Percentiles rank a stretch among this genome's conserved stretches.
phyloP scores from a whole-genome alignment of 2,888 invertebrate genomes.

The Plagiodera versicolora region DNA sequence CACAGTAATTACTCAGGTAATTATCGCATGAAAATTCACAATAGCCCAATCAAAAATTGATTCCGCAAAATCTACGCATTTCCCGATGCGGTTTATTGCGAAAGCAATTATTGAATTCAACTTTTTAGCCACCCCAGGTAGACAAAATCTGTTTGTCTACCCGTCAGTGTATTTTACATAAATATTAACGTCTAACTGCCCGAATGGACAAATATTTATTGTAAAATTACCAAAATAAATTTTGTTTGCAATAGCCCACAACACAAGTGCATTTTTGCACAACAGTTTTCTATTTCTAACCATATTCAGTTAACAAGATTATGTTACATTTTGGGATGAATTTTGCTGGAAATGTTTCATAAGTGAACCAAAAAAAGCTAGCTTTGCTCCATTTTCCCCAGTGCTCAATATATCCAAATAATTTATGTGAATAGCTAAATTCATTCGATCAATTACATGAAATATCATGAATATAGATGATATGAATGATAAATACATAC shows the following conservation, averaged over 20 bases:
- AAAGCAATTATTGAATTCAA: constrained; percentile 44
- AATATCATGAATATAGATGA: too few relatives aligned
- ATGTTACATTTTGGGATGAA: constrained; percentile 37
- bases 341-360: constrained; percentile 31
- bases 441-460: too few relatives aligned
- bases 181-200: constrained; percentile 55
- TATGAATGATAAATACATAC: too few relatives aligned
- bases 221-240: constrained; percentile 54
- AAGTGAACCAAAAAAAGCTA: constrained; percentile 45
- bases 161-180: constrained; percentile 54
- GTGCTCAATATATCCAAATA: background rate
- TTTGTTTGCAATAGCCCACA: constrained; percentile 57
- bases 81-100: constrained; percentile 31
- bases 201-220: constrained; percentile 57
- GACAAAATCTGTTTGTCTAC: constrained; percentile 25
- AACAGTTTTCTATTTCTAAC: constrained; percentile 47
- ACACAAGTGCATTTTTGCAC: constrained; percentile 43
- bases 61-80: constrained; percentile 31
- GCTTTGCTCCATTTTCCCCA: constrained; percentile 21
- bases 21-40: constrained; percentile 48
- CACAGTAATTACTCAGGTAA: constrained; percentile 45
- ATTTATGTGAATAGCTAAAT: background rate
- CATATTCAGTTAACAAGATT: constrained; percentile 43
- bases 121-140: constrained; percentile 41
- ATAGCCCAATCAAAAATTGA: constrained; percentile 52